These are phyloP conservation scores for Mareca strepera DNA, from an alignment of 2,797 vertebrate species.

Conservation along the genomic window DNA sequence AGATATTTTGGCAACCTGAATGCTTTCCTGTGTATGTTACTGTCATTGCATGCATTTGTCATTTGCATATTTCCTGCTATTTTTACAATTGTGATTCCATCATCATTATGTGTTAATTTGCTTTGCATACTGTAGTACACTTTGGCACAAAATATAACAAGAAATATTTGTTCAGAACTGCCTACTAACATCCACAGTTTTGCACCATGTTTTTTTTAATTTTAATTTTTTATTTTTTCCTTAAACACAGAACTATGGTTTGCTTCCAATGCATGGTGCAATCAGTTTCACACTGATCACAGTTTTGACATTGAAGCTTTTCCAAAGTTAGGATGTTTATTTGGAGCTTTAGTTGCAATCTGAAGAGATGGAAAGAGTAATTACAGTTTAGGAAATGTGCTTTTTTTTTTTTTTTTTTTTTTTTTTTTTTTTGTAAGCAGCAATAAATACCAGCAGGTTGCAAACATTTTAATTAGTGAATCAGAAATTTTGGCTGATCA, in stretches of 20 bases:
- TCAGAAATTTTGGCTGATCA: background rate
- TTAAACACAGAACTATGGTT: background rate
- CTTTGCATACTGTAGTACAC: background rate
- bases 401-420: background rate
- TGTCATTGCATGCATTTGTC: background rate
- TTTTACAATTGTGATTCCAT: background rate
- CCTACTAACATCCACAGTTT: background rate
- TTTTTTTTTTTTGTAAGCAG: background rate
- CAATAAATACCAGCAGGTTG: background rate
- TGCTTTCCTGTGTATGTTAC: background rate
- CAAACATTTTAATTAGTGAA: background rate
- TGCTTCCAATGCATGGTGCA: constrained; percentile 13
- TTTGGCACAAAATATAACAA: background rate
- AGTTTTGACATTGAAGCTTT: constrained; percentile 8
- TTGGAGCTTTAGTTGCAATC: background rate
- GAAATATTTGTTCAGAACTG: background rate
- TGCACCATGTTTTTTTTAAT: background rate
- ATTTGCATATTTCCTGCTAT: background rate
- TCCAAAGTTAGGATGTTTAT: constrained; percentile 19
- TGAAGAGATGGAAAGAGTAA: background rate
- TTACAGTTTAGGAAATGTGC: background rate
- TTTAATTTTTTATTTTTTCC: background rate
- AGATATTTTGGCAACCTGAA: constrained; percentile 65
- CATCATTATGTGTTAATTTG: background rate
- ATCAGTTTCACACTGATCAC: constrained; percentile 3